These are phyloP conservation scores for Engystomops pustulosus DNA, from an alignment of 2,113 vertebrate species.

Conservation along the genomic window DNA sequence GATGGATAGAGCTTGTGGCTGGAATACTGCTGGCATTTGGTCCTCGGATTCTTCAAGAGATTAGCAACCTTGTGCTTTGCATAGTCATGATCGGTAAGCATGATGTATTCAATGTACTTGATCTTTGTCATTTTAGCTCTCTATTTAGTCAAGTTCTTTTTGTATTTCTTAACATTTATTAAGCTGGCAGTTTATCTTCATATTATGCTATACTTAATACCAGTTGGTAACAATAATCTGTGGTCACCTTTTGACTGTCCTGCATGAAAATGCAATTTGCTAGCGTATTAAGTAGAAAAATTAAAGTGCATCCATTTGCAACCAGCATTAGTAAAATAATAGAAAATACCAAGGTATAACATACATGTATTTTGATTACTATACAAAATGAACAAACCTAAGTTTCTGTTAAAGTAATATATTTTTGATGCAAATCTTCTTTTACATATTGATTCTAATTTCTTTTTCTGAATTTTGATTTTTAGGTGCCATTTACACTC, in stretches of 20 bases:
- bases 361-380: too few species aligned
- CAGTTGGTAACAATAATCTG: too few species aligned
- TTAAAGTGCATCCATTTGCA: too few species aligned
- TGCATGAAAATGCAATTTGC: too few species aligned
- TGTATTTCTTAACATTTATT: background rate
- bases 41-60: constrained; percentile 73
- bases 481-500: constrained; percentile 78
- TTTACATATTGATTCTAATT: background rate
- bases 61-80: constrained; percentile 77
- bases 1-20: constrained; percentile 73
- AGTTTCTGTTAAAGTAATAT: too few species aligned
- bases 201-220: too few species aligned
- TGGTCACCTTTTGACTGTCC: too few species aligned
- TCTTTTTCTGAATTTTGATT: constrained; percentile 25
- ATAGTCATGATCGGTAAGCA: constrained; percentile 79
- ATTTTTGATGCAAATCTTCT: background rate
- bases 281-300: too few species aligned
- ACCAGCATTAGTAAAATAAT: too few species aligned
- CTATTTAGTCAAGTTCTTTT: background rate
- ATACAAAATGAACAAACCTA: too few species aligned
- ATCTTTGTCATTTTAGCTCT: background rate
- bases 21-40: constrained; percentile 75
- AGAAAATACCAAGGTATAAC: too few species aligned
- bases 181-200: too few species aligned
- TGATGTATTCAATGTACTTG: background rate